Evolutionary conservation across 2,888 invertebrate genomes (phyloP).

Genomic region (Glaucopsyche alexis): DNA sequence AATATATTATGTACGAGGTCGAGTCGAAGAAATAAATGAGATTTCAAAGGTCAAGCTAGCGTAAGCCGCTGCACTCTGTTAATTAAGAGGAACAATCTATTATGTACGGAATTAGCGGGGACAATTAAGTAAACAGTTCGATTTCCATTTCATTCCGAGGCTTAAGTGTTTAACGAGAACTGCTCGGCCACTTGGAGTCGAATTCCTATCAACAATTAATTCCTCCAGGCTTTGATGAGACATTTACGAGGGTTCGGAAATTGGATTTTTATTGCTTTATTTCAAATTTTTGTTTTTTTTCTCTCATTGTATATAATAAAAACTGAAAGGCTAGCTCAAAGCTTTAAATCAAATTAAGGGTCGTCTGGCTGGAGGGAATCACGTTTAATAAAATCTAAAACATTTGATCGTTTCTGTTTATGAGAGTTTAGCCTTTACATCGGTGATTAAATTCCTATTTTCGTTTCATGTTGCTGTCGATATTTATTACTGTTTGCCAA

Average conservation of each 20-base stretch:
- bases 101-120: not conserved
- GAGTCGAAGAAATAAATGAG: too few species aligned
- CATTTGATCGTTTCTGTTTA: conserved; percentile 4
- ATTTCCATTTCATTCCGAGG: conserved; percentile 4
- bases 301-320: conserved; percentile 19
- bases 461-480: not conserved
- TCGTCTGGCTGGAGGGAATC: conserved; percentile 18
- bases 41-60: not conserved
- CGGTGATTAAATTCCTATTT: not conserved
- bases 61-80: not conserved
- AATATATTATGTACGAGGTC: too few species aligned
- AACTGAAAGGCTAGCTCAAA: conserved; percentile 12
- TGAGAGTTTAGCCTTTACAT: not conserved
- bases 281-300: conserved; percentile 15
- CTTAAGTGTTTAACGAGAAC: conserved; percentile 19
- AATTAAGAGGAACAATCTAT: not conserved
- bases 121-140: conserved; percentile 15
- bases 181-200: not conserved
- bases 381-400: conserved; percentile 23
- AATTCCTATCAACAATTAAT: conserved; percentile 27
- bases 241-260: conserved; percentile 22
- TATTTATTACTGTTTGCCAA: not conserved
- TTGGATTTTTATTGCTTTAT: conserved; percentile 24
- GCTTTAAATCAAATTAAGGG: conserved; percentile 6
- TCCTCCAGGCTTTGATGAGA: conserved; percentile 24